Evolutionary conservation across 2,113 vertebrate genomes (phyloP), one percentile per base, ranked within the genome.

Genomic region (Spheniscus mendiculus): DNA sequence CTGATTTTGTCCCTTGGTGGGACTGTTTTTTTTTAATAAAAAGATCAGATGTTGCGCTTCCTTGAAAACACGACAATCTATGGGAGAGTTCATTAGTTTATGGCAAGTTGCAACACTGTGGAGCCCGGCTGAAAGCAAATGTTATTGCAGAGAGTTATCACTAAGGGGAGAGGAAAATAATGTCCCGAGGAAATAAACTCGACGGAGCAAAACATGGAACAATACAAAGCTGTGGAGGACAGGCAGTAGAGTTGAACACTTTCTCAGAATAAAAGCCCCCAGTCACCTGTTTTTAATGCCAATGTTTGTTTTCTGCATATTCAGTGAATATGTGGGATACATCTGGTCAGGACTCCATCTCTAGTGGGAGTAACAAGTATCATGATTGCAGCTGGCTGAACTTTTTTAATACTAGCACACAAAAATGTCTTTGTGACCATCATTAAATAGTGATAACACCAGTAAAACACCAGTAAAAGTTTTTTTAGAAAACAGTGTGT

Each of bases 1-100:
- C 90, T 94, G 95, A 65, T 95, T 95, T 90, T 85, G 90, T 92
- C 95, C 78, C 76, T 93, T 77, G 87, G 93, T 94, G 96, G 93
- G 87, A 77, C 87, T 88, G 77, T 2, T 85, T 52, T 90, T 87
- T 94, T 94, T 97, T 55, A 85, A 95, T 89, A 94, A 89, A 49
- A 82, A 78, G 87, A 93, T 97, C 94, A 95, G 91, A 96, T 96
- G 89, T 93, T 95, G 89, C 2, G 1, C 90, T 95, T 96, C 94
- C 93, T 90, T 91, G 58, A 95, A 95, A 96, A 90, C 78, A 94
- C 0, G 9, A 83, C 89, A 83, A 56, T 85, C 94, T 89, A 93
- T 87, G 84, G 92, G 95, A 97, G 95, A 96, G 96, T 91, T 97
- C 96, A 90, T 93, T 93, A 94, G 95, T 94, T 97, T 96, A 94